These are phyloP conservation scores for Vidua macroura DNA, from an alignment of 2,113 vertebrate species.

Conservation along the genomic window DNA sequence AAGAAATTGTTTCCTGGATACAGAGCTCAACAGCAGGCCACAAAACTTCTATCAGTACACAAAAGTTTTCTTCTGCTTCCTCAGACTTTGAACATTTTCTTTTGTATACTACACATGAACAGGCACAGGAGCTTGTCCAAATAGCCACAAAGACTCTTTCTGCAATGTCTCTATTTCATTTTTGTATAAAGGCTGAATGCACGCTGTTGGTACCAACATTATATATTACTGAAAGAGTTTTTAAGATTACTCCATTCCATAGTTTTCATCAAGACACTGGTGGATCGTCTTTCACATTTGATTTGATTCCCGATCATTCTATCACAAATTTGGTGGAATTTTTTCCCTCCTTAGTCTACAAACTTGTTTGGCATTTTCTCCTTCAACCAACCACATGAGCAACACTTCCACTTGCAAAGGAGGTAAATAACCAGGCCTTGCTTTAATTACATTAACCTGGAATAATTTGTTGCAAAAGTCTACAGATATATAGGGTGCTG, in stretches of 20 bases:
- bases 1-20: neutral
- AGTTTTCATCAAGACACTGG: neutral
- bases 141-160: neutral
- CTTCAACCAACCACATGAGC: neutral
- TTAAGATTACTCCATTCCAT: neutral
- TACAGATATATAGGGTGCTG: neutral
- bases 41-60: neutral
- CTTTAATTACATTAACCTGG: neutral
- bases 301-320: neutral
- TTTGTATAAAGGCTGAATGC: neutral
- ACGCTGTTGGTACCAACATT: neutral
- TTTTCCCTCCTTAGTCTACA: neutral
- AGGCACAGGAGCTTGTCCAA: neutral
- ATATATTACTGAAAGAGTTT: neutral
- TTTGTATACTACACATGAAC: neutral
- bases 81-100: neutral
- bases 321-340: neutral
- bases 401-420: neutral
- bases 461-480: neutral
- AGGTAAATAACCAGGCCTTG: neutral
- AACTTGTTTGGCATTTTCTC: neutral
- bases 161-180: neutral
- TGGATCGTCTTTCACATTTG: fast-evolving
- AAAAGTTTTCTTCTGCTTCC: neutral
- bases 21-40: neutral